Percentiles rank a stretch among this genome's conserved stretches.
These are phyloP conservation scores for Aleiodes alternator DNA, from an alignment of 2,888 invertebrate genomes.

Conservation along the genomic window DNA sequence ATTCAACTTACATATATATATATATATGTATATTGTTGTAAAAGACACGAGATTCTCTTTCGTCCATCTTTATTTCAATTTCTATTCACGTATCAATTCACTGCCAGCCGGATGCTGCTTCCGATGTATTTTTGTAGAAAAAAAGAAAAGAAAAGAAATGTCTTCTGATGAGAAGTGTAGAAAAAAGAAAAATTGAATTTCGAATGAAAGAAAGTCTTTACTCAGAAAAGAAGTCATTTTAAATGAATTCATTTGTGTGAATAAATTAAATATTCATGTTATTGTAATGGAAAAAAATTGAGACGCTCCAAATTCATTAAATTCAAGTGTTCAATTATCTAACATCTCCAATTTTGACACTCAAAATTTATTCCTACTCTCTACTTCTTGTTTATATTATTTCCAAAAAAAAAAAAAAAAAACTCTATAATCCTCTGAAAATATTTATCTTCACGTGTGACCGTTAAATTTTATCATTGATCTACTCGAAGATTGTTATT, in stretches of 20 bases:
- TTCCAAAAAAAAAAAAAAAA: neutral
- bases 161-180: no score
- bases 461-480: constrained; percentile 8
- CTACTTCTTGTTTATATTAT: neutral
- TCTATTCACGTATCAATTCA: constrained; percentile 14
- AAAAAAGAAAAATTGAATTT: no score
- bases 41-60: neutral
- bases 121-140: neutral
- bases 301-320: constrained; percentile 8
- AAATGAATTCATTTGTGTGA: no score
- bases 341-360: constrained; percentile 15
- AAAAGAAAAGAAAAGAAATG: no score
- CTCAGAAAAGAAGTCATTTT: no score
- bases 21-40: constrained; percentile 2
- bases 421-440: neutral
- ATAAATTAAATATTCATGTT: constrained; percentile 25
- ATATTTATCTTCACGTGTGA: constrained; percentile 9
- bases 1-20: neutral
- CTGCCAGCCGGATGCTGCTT: neutral
- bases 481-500: neutral
- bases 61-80: constrained; percentile 19
- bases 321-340: constrained; percentile 8
- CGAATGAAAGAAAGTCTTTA: no score
- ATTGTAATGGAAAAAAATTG: constrained; percentile 11
- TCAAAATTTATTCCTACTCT: neutral